These are phyloP conservation scores for Drosophila parvula DNA, from an alignment of 1,140 invertebrate species.

Conservation along the genomic window DNA sequence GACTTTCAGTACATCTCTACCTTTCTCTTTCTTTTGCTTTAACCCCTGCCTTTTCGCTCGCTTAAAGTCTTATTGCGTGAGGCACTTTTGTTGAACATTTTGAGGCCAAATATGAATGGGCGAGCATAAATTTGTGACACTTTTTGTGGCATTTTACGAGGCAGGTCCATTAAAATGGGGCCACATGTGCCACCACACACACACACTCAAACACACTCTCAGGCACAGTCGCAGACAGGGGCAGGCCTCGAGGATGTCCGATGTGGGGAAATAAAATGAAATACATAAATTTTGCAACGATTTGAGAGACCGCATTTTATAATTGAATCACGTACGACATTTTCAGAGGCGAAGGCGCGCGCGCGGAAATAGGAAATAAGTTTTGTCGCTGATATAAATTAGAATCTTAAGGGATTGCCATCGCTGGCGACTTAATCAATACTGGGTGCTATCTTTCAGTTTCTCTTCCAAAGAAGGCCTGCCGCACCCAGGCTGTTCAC, in stretches of 20 bases:
- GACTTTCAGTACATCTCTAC: constrained; percentile 33
- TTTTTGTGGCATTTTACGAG: constrained; percentile 77
- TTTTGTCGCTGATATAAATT: constrained; percentile 81
- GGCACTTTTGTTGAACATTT: constrained; percentile 59
- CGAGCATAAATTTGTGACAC: constrained; percentile 78
- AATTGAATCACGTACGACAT: constrained; percentile 84
- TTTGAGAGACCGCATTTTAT: constrained; percentile 84
- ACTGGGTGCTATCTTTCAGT: constrained; percentile 9
- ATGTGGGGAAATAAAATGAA: constrained; percentile 80
- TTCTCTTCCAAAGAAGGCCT: background rate
- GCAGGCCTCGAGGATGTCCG: constrained; percentile 42
- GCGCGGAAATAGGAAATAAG: constrained; percentile 79
- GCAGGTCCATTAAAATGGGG: constrained; percentile 79
- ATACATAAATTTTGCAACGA: constrained; percentile 84
- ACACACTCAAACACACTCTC: constrained; percentile 26
- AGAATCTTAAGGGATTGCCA: constrained; percentile 80
- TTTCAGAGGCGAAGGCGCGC: constrained; percentile 48
- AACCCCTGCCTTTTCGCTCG: constrained; percentile 1
- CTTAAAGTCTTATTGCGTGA: constrained; percentile 22
- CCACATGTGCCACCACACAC: constrained; percentile 63
- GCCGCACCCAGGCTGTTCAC: background rate
- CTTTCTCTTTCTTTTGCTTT: background rate
- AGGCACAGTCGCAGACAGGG: constrained; percentile 26
- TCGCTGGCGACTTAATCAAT: constrained; percentile 65
- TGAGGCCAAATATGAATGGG: constrained; percentile 63